phyloP scores from a whole-genome alignment of 1,140 invertebrate species.

The Plodia interpunctella region DNA sequence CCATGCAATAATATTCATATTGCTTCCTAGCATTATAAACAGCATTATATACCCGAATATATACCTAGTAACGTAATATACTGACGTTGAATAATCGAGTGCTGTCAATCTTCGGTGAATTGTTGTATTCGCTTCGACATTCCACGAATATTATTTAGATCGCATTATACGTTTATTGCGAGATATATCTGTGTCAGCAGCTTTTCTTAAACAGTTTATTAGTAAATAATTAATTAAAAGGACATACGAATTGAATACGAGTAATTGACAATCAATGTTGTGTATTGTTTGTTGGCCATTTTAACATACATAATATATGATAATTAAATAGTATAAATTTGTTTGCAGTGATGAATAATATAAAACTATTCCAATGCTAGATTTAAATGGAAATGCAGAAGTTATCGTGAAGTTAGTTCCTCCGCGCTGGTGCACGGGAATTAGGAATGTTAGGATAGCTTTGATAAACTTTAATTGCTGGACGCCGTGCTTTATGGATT shows the following conservation, averaged over 20 bases:
- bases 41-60: not conserved
- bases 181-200: too few relatives aligned
- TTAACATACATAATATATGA: too few relatives aligned
- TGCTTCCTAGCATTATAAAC: not conserved
- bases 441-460: slow-evolving; percentile 2
- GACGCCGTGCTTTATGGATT: slow-evolving; percentile 3
- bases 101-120: not conserved
- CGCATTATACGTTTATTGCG: too few relatives aligned
- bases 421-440: not conserved
- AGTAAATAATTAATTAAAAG: too few relatives aligned
- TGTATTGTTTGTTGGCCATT: too few relatives aligned
- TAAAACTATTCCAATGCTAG: not conserved
- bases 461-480: slow-evolving; percentile 7
- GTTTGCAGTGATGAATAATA: too few relatives aligned
- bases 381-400: slow-evolving; percentile 1
- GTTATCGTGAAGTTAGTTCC: not conserved
- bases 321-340: too few relatives aligned
- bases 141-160: not conserved
- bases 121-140: slow-evolving; percentile 1
- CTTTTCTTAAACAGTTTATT: too few relatives aligned
- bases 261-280: too few relatives aligned
- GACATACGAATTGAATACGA: too few relatives aligned
- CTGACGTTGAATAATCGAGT: slow-evolving; percentile 1
- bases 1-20: too few relatives aligned
- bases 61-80: slow-evolving; percentile 2